A percentile compares a stretch with the other conserved stretches of the same genome.
Evolutionary conservation across 2,113 vertebrate genomes (phyloP).

Genomic region (Engystomops pustulosus): DNA sequence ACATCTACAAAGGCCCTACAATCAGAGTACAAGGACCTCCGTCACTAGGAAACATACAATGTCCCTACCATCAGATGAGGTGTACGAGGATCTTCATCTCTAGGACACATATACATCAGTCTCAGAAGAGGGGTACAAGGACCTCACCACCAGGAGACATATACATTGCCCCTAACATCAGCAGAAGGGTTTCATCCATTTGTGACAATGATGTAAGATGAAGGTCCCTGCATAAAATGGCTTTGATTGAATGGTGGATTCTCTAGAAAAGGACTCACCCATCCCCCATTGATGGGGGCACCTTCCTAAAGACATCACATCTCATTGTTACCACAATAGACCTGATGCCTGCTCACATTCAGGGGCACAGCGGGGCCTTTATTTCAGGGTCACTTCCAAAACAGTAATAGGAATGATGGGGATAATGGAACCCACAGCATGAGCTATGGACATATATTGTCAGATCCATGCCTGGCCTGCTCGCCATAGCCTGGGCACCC

Average conservation of each 20-base stretch:
- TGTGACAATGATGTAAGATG: not conserved
- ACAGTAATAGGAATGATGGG: not conserved
- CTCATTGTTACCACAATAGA: constrained; percentile 40
- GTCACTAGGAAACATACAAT: not conserved
- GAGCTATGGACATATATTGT: not conserved
- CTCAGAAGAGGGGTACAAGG: not conserved
- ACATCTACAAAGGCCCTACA: too few species aligned
- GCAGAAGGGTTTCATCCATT: not conserved
- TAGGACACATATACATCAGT: not conserved
- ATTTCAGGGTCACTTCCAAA: not conserved
- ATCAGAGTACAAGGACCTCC: too few species aligned
- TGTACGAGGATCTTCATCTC: not conserved
- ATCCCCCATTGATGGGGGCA: constrained; percentile 27
- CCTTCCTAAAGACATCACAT: constrained; percentile 40
- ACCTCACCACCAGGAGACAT: not conserved
- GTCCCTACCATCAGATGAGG: too few species aligned
- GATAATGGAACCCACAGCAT: not conserved
- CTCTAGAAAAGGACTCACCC: constrained; percentile 33
- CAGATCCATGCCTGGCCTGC: not conserved
- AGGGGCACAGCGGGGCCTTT: not conserved
- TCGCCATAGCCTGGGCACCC: not conserved
- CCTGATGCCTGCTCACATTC: not conserved
- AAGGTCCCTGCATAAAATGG: not conserved
- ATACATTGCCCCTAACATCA: not conserved
- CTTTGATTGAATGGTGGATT: constrained; percentile 20